Conservation (phyloP, 2,113 vertebrate species). For the Tympanuchus pallidicinctus region DNA sequence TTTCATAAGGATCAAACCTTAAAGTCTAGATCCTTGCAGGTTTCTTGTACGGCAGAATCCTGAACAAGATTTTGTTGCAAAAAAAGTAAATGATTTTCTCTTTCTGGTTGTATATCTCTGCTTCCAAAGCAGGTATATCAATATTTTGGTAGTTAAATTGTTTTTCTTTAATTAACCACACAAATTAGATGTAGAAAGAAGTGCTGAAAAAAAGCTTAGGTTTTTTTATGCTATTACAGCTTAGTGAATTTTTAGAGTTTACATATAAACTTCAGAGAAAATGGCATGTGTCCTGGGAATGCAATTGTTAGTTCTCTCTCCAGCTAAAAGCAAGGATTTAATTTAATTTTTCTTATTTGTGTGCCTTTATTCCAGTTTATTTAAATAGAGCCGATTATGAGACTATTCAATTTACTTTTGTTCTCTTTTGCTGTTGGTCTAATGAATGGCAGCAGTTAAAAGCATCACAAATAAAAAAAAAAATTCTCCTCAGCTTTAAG, state of each 20-base stretch:
- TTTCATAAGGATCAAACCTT: neutral
- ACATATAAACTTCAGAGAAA: neutral
- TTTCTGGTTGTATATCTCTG: neutral
- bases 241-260: neutral
- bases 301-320: neutral
- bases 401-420: constrained; percentile 2
- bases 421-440: constrained; percentile 27
- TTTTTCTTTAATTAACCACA: neutral
- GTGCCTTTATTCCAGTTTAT: neutral
- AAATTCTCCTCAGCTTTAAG: neutral
- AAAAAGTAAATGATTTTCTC: neutral
- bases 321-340: constrained; percentile 19
- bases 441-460: constrained; percentile 35
- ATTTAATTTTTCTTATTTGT: neutral
- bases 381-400: neutral
- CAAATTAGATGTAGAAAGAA: neutral
- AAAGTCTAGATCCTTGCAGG: neutral
- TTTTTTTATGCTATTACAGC: neutral
- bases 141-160: neutral
- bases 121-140: neutral
- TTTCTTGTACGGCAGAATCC: neutral
- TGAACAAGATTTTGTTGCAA: neutral
- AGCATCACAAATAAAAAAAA: neutral
- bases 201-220: neutral
- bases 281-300: neutral